These are phyloP conservation scores for Uropetala carovei DNA, from an alignment of 2,888 invertebrate genomes.

Conservation along the genomic window DNA sequence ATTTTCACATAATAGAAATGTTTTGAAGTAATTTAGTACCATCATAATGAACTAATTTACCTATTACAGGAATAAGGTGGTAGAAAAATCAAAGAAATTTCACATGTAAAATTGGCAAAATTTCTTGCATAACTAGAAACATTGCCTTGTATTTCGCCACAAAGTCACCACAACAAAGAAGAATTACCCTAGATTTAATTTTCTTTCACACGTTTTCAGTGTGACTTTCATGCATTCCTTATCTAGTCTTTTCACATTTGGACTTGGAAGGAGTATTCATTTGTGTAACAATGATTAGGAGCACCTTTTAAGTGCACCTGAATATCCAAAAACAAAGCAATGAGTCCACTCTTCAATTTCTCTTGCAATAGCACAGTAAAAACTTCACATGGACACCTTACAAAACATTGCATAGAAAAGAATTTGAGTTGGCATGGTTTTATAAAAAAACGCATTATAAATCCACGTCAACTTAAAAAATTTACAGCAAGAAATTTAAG, in stretches of 20 bases:
- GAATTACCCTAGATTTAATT: slow-evolving; percentile 31
- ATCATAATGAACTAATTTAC: neutral
- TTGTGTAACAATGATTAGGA: slow-evolving; percentile 10
- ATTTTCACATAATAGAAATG: neutral
- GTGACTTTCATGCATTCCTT: slow-evolving; percentile 40
- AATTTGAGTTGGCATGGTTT: neutral
- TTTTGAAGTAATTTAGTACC: neutral
- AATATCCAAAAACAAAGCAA: neutral
- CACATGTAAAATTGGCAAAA: slow-evolving; percentile 35
- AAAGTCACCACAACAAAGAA: slow-evolving; percentile 52
- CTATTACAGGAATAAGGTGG: neutral
- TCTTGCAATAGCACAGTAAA: slow-evolving; percentile 39
- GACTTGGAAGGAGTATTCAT: slow-evolving; percentile 33
- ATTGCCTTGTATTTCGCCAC: slow-evolving; percentile 40
- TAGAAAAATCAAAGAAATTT: neutral
- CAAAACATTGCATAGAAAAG: slow-evolving; percentile 37
- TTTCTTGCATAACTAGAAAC: slow-evolving; percentile 12
- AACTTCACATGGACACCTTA: slow-evolving; percentile 43
- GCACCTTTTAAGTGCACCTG: slow-evolving; percentile 1
- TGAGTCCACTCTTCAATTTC: slow-evolving; percentile 13
- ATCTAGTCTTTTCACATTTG: slow-evolving; percentile 25
- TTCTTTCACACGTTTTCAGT: neutral
- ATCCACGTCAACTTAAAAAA: neutral
- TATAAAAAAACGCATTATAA: neutral
- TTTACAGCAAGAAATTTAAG: too few relatives aligned